These are phyloP conservation scores for Coregonus suidteri DNA, from an alignment of 2,797 vertebrate species.

Conservation along the genomic window DNA sequence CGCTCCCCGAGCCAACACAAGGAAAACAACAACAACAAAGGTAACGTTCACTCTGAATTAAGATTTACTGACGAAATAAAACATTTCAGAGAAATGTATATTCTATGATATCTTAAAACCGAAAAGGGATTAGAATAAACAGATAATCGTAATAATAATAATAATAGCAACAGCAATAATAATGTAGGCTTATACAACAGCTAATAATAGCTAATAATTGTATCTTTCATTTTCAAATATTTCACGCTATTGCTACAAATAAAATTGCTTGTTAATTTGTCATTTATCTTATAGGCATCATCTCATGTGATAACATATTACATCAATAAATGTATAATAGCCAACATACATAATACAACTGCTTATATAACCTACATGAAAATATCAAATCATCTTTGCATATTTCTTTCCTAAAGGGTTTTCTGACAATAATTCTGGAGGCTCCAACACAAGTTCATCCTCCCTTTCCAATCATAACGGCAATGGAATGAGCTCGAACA, in stretches of 20 bases:
- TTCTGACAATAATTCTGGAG: constrained; percentile 86
- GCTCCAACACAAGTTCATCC: constrained; percentile 82
- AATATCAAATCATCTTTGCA: background rate
- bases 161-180: background rate
- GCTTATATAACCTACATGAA: background rate
- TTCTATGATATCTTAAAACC: background rate
- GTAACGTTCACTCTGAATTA: constrained; percentile 63
- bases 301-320: background rate
- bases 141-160: background rate
- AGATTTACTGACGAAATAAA: no score
- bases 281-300: background rate
- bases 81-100: no score
- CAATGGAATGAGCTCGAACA: constrained; percentile 82
- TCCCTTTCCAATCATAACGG: constrained; percentile 83
- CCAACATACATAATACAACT: background rate
- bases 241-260: background rate
- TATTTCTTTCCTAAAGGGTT: constrained; percentile 75
- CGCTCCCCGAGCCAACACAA: constrained; percentile 96
- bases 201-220: background rate
- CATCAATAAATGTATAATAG: background rate
- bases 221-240: background rate
- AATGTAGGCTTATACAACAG: background rate
- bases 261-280: background rate
- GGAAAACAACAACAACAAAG: constrained; percentile 95
- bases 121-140: background rate